Evolutionary conservation across 2,888 invertebrate species (phyloP).

Genomic region (Augochlorella aurata): DNA sequence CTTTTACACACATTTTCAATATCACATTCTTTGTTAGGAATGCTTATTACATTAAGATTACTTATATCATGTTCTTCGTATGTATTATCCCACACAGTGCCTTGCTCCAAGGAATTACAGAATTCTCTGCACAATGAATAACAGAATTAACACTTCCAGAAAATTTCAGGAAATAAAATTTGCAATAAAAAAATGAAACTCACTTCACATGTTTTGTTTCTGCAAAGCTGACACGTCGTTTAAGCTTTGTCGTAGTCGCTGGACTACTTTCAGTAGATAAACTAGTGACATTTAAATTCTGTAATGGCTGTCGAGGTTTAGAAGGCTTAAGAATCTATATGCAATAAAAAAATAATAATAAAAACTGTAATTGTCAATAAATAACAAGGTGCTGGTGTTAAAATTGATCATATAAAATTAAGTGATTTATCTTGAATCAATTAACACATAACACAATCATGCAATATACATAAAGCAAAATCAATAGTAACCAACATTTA

Average conservation of each 20-base stretch:
- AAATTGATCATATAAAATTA: background rate
- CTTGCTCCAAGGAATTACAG: constrained; percentile 75
- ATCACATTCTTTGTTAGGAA: constrained; percentile 2
- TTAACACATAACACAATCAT: background rate
- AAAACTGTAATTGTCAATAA: background rate
- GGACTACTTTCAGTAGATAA: constrained; percentile 70
- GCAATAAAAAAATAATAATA: constrained; percentile 17
- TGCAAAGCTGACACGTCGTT: constrained; percentile 78
- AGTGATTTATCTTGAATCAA: background rate
- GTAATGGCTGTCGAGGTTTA: constrained; percentile 71
- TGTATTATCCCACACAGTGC: constrained; percentile 76
- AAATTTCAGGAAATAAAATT: background rate
- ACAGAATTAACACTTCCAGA: constrained; percentile 27
- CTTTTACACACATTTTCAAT: constrained; percentile 10
- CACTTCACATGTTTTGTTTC: constrained; percentile 78
- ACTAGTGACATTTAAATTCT: constrained; percentile 65
- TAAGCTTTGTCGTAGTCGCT: constrained; percentile 63
- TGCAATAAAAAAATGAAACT: constrained; percentile 38
- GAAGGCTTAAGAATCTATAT: constrained; percentile 75
- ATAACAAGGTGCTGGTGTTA: constrained; percentile 4
- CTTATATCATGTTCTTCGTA: constrained; percentile 77
- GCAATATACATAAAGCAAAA: constrained; percentile 14
- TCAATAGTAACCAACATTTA: background rate
- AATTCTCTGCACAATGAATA: constrained; percentile 72
- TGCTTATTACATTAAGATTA: constrained; percentile 47